These are phyloP conservation scores for Picus viridis DNA, from an alignment of 2,797 vertebrate species.

Conservation along the genomic window DNA sequence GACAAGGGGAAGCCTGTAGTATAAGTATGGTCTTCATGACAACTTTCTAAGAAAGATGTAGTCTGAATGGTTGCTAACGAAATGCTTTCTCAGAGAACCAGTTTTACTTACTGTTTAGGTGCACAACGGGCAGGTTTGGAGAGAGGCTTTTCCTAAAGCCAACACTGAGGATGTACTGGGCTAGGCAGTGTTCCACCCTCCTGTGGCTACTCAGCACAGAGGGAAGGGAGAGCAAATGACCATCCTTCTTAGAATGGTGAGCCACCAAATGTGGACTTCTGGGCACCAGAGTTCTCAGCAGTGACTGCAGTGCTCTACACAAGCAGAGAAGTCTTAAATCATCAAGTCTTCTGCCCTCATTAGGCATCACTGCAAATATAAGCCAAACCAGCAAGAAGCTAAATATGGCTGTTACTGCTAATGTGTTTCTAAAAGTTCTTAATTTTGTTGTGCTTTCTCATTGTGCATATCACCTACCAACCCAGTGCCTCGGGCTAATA, in stretches of 20 bases:
- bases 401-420: background rate
- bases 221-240: background rate
- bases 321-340: background rate
- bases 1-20: background rate
- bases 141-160: conserved; percentile 18
- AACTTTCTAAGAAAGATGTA: background rate
- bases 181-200: background rate
- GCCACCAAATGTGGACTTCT: background rate
- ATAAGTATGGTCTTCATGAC: background rate
- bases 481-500: background rate
- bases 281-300: background rate
- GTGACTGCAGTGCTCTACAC: background rate
- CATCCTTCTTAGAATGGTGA: background rate
- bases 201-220: rapidly evolving
- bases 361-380: background rate
- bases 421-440: background rate
- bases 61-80: conserved; percentile 42
- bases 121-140: background rate
- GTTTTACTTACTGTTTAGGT: conserved; percentile 17
- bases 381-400: background rate
- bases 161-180: background rate
- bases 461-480: background rate
- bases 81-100: background rate
- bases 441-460: conserved; percentile 4
- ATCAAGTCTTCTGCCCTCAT: background rate